phyloP scores from a whole-genome alignment of 2,797 vertebrate species.

The Vireo griseus region DNA sequence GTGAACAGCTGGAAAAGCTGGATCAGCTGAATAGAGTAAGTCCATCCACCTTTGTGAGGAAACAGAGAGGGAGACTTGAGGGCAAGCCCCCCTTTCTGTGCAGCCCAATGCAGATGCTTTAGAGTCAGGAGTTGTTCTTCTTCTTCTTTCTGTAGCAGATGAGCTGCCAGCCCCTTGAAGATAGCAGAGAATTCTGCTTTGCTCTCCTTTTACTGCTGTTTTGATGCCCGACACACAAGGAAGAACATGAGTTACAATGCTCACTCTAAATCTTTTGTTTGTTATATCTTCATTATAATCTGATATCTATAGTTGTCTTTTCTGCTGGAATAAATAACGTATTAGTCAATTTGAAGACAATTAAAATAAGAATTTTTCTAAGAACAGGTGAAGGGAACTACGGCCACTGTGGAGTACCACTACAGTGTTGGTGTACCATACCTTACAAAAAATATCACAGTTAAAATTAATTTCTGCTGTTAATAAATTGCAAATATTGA shows the following conservation, averaged over 20 bases:
- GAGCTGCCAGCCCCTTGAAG: background rate
- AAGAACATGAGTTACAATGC: background rate
- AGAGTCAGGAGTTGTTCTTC: background rate
- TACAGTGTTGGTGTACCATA: background rate
- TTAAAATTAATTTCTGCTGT: background rate
- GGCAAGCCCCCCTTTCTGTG: rapidly evolving
- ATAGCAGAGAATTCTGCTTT: background rate
- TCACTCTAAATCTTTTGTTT: background rate
- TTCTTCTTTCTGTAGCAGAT: background rate
- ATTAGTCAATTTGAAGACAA: background rate
- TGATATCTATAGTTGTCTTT: background rate
- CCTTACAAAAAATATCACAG: background rate
- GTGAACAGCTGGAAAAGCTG: background rate
- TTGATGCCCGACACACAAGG: background rate
- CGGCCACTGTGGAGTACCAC: background rate
- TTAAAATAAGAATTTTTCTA: background rate
- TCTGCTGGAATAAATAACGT: background rate
- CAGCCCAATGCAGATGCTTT: background rate
- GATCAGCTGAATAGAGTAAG: background rate
- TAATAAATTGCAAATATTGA: background rate
- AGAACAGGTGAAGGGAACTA: background rate
- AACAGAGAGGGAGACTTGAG: background rate
- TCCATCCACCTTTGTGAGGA: background rate
- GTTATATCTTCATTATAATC: background rate
- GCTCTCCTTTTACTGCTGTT: background rate